Evolutionary conservation across 2,888 invertebrate species (phyloP), one percentile per base, ranked within the genome.

Genomic region (Synergus umbraculus): DNA sequence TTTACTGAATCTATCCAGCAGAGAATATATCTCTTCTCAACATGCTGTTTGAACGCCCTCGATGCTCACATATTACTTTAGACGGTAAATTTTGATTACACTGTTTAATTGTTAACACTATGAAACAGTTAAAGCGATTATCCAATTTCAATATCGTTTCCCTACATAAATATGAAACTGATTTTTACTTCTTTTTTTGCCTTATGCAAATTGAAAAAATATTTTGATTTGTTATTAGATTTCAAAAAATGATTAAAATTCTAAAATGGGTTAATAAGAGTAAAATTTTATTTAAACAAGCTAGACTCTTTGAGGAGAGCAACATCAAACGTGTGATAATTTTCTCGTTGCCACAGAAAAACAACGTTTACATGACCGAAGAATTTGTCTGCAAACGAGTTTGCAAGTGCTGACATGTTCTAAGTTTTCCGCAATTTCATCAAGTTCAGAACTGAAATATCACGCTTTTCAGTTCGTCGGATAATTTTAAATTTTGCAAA

Each of bases 301-400:
- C 8, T 13, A 49, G 29, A 15, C 22, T 49, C 46, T 69, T 69
- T 69, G 13, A 49, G 10, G 22, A 69, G 4, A 22, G 12, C 15
- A 69, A 29, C 46, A 46, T 69, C 22, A 49, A 46, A 69, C 22
- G 46, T 46, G 46, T 13, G 29, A 69, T 69, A 49, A 69, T 46
- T 69, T 69, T 29, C 29, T 13, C 46, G 15, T 66, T 4, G 18
- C n/a, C 7, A 44, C 67, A 69, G 67, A 69, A 69, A 69, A 46
- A 46, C 46, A 69, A 46, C 67, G 46, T 22, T 69, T 46, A 69
- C 29, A 69, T 49, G 22, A 29, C 22, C 29, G 13, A 69, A 69
- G 67, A 69, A 69, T 69, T 69, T 29, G 46, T 69, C 67, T 69
- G 46, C 46, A 15, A 69, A 69, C 46, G 67, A 49, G 67, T 69